Evolutionary conservation across 53 echinoderm and acorn worm species (phyloP).

Genomic region (Zoroaster sp.): DNA sequence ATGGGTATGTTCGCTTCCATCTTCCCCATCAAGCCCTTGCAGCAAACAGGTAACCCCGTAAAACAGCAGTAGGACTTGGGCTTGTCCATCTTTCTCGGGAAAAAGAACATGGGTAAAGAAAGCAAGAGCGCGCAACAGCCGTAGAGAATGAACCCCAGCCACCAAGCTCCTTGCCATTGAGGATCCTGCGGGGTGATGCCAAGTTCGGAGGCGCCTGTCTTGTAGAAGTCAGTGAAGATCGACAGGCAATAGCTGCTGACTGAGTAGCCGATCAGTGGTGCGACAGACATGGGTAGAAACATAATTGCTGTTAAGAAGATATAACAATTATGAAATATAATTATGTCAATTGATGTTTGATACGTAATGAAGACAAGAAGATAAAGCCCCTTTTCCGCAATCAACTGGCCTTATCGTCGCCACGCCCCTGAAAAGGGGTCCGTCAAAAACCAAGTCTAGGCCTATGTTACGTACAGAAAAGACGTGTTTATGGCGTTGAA

Average conservation of each 20-base stretch:
- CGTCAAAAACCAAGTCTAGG: too few relatives aligned
- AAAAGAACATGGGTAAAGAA: conserved; percentile 76
- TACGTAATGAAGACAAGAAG: too few relatives aligned
- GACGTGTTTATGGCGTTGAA: too few relatives aligned
- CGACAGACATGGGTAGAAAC: conserved; percentile 21
- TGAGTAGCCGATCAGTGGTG: conserved; percentile 39
- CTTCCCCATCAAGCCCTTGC: neutral
- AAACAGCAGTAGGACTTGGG: neutral
- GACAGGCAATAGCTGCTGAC: conserved; percentile 56
- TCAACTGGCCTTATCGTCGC: too few relatives aligned
- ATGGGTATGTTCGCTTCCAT: neutral
- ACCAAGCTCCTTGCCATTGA: conserved; percentile 83
- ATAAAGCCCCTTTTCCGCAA: too few relatives aligned
- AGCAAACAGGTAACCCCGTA: neutral
- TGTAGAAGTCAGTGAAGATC: conserved; percentile 62
- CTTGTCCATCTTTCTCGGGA: conserved; percentile 58
- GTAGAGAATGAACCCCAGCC: conserved; percentile 84
- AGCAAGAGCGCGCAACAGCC: conserved; percentile 50
- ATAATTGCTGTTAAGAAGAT: conserved; percentile 8
- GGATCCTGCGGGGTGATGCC: conserved; percentile 59
- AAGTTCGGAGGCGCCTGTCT: neutral
- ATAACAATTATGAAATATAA: too few relatives aligned
- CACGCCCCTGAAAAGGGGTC: too few relatives aligned
- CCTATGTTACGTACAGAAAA: too few relatives aligned
- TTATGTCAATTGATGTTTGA: too few relatives aligned